These are phyloP conservation scores for Phymorhynchus buccinoides DNA, from an alignment of 1,140 invertebrate species.

Conservation along the genomic window DNA sequence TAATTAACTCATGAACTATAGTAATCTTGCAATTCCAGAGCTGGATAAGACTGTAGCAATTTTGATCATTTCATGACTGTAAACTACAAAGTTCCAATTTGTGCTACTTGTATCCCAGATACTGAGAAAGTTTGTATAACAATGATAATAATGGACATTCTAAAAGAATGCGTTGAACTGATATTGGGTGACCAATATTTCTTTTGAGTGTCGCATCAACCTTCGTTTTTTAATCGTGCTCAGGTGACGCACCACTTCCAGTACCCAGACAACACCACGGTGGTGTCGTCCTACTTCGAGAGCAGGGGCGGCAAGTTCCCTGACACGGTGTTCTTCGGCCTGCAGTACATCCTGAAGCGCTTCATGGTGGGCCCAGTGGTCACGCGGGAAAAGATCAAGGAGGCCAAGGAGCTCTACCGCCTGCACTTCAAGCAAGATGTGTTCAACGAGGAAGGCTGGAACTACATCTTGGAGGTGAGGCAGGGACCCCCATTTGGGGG, in stretches of 20 bases:
- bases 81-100: too few species aligned
- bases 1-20: too few species aligned
- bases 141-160: too few species aligned
- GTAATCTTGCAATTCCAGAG: too few species aligned
- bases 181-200: too few species aligned
- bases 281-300: slow-evolving; percentile 75
- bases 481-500: too few species aligned
- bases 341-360: slow-evolving; percentile 75
- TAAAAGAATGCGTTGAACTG: too few species aligned
- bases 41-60: too few species aligned
- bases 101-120: too few species aligned
- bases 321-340: slow-evolving; percentile 74
- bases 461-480: slow-evolving; percentile 74
- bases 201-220: too few species aligned
- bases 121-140: too few species aligned
- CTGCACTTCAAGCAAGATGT: slow-evolving; percentile 72
- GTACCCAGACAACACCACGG: slow-evolving; percentile 74
- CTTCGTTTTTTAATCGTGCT: slow-evolving; percentile 39
- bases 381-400: slow-evolving; percentile 73
- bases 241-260: slow-evolving; percentile 75
- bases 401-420: slow-evolving; percentile 73
- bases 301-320: slow-evolving; percentile 74
- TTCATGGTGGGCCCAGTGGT: slow-evolving; percentile 73
- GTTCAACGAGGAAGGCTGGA: slow-evolving; percentile 76
- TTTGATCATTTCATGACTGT: too few species aligned